Evolutionary conservation across 2,113 vertebrate genomes (phyloP).

Genomic region (Numenius arquata): DNA sequence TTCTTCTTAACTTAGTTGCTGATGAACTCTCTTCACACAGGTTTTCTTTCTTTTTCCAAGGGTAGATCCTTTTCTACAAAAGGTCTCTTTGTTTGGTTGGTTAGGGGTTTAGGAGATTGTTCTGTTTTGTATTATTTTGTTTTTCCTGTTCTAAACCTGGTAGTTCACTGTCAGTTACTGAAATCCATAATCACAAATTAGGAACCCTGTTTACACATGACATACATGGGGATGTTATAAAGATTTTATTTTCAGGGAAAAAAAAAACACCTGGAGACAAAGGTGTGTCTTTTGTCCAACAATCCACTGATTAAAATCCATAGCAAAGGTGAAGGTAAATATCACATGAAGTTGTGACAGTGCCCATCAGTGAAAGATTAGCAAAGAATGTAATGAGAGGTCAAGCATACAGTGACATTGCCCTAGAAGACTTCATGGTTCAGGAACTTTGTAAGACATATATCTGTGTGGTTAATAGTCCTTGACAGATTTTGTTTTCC

Average conservation of each 20-base stretch:
- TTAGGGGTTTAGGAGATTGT: neutral
- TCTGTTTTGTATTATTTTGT: neutral
- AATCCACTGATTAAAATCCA: neutral
- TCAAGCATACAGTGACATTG: neutral
- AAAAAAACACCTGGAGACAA: neutral
- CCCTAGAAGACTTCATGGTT: neutral
- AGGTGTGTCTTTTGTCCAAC: neutral
- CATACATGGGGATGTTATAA: neutral
- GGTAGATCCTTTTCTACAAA: neutral
- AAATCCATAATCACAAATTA: neutral
- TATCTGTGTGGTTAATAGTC: neutral
- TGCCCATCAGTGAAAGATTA: neutral
- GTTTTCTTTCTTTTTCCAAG: neutral
- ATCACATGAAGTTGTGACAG: neutral
- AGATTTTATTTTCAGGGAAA: neutral
- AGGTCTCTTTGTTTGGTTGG: fast-evolving
- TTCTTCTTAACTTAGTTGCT: neutral
- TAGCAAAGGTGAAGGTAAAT: neutral
- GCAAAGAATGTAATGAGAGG: neutral
- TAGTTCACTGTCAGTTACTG: neutral
- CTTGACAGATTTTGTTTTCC: neutral
- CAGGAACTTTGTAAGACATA: neutral
- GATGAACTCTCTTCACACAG: neutral
- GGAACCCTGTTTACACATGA: neutral
- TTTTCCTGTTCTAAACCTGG: neutral